Percentiles rank a stretch among this genome's conserved stretches.
phyloP scores from a whole-genome alignment of 2,888 invertebrate species.

The Nephrotoma flavescens region DNA sequence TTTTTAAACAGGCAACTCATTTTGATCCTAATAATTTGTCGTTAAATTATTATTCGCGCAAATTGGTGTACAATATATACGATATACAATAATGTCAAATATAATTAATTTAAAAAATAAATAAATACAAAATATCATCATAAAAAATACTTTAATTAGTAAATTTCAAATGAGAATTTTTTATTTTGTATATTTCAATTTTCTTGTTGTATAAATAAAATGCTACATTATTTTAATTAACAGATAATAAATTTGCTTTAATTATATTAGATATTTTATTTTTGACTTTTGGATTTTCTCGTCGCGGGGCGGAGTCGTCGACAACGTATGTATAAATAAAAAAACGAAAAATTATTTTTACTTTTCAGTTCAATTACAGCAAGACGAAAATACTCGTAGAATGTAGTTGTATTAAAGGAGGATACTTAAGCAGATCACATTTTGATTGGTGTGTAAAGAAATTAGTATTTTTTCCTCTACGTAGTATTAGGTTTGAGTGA shows the following conservation, averaged over 20 bases:
- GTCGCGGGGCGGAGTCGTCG: neutral
- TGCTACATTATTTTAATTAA: neutral
- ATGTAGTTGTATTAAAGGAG: neutral
- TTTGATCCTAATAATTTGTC: neutral
- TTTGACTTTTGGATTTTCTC: neutral
- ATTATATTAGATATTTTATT: neutral
- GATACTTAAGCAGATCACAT: neutral
- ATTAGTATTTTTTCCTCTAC: neutral
- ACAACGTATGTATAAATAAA: neutral
- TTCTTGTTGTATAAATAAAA: neutral
- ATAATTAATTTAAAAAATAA: neutral
- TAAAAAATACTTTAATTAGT: neutral
- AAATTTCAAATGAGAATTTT: neutral
- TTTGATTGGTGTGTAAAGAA: neutral
- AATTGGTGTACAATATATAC: neutral
- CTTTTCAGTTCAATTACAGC: neutral
- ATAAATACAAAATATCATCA: neutral
- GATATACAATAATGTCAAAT: neutral
- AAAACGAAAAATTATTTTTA: neutral
- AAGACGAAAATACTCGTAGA: neutral
- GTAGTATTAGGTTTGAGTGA: neutral
- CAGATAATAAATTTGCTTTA: neutral
- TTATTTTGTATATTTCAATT: neutral
- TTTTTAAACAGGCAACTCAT: neutral
- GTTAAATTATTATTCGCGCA: neutral